Conservation (phyloP, 2,888 invertebrate genomes). For the Clanis bilineata region DNA sequence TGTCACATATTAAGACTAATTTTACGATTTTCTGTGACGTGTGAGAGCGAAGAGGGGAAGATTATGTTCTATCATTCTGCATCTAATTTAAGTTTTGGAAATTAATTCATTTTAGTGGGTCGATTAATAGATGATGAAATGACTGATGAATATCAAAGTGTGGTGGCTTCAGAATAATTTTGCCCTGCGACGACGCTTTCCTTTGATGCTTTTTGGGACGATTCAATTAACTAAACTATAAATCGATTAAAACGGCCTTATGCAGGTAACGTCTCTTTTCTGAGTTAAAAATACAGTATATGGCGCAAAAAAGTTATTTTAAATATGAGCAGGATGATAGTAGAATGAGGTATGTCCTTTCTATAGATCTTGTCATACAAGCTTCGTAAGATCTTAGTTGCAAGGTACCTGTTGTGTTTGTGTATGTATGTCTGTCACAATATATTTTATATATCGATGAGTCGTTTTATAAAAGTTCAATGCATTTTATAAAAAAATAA, state of each 20-base stretch:
- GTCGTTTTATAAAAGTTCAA: background rate
- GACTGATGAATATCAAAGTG: no score
- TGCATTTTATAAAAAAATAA: conserved; percentile 11
- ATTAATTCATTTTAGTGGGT: background rate
- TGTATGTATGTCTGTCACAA: conserved; percentile 4
- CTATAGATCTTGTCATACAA: background rate
- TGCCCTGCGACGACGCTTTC: no score
- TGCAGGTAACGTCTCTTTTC: background rate
- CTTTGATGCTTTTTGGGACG: background rate
- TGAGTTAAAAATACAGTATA: background rate
- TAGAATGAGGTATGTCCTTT: background rate
- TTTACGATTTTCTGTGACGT: background rate
- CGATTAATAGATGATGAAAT: no score
- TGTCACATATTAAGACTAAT: conserved; percentile 8
- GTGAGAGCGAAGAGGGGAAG: background rate
- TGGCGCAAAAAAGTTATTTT: background rate
- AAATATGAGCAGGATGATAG: background rate
- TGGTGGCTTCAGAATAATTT: no score
- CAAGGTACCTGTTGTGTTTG: conserved; percentile 2
- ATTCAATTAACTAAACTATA: background rate
- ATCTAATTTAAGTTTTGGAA: background rate
- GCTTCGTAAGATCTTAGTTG: background rate
- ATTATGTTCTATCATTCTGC: background rate
- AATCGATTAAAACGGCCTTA: background rate
- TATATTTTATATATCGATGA: conserved; percentile 6